A percentile compares a stretch with the other conserved stretches of the same genome.
phyloP scores from a whole-genome alignment of 2,888 invertebrate species.

The Phortica magna region DNA sequence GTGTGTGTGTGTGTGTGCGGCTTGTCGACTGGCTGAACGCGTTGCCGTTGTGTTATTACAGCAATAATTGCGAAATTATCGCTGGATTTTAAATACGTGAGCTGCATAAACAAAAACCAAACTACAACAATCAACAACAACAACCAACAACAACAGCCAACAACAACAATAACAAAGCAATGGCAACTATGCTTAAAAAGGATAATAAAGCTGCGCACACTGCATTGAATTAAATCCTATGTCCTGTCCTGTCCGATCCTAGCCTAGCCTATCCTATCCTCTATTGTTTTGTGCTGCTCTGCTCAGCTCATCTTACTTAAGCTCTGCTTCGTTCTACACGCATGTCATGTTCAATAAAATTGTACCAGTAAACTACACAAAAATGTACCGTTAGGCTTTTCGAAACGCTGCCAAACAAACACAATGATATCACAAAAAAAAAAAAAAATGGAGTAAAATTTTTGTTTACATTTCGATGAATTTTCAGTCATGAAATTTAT shows the following conservation, averaged over 20 bases:
- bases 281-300: neutral
- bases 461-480: neutral
- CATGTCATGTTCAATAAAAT: conserved; percentile 21
- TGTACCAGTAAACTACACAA: neutral
- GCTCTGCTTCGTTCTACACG: neutral
- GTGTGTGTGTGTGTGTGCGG: conserved; percentile 28
- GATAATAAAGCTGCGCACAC: neutral
- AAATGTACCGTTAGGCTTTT: neutral
- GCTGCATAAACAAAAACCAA: conserved; percentile 32
- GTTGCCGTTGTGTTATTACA: conserved; percentile 57
- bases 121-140: conserved; percentile 35
- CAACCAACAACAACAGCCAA: conserved; percentile 26
- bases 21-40: conserved; percentile 43
- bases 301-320: neutral
- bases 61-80: conserved; percentile 70
- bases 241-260: too few relatives aligned
- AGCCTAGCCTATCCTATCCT: too few relatives aligned
- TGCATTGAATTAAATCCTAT: neutral
- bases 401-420: neutral
- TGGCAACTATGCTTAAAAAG: neutral
- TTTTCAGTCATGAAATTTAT: conserved; percentile 16
- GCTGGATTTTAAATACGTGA: conserved; percentile 64
- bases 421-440: neutral
- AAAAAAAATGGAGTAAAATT: neutral
- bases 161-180: conserved; percentile 28